Evolutionary conservation across 92 coral and sea anemone genomes (phyloP), one percentile per base, ranked within the genome.

Genomic region (Isaurus tuberculatus): DNA sequence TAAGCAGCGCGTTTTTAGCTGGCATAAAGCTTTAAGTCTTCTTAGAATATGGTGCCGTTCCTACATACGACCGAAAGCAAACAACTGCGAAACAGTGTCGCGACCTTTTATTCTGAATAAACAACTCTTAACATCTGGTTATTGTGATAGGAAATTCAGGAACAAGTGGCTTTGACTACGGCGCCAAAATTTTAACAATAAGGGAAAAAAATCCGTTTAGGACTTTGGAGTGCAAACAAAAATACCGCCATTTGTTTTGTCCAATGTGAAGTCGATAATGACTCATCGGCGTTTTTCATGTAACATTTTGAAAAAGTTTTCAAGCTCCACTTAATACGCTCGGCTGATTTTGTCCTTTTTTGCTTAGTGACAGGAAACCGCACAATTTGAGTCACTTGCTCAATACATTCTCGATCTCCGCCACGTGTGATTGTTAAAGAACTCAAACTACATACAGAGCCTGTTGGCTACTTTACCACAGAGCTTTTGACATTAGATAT

Each of bases 41-140:
- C 4, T 31, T 25, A 7, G 22, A 48, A n/a, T n/a, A n/a, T n/a
- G 65, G 9, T 57, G 43, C 29, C 69, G 11, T 15, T 60, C n/a
- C 67, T 31, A 31, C 67, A 23, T 28, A 19, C 55, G 16, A 30
- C 36, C 28, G 46, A 32, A 55, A 44, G 53, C 34, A 77, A 77
- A 77, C 82, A 77, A 43, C 68, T 22, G 82, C 58, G 32, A 8
- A 8, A 67, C 33, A 5, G 55, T 77, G 82, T 58, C 70, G 82
- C 82, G 69, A 77, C 70, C 82, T 72, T 58, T 73, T 37, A 72
- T 22, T 80, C 75, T 85, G 57, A 79, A 72, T 73, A 85, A 79
- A 70, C 91, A 85, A 61, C 29, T 79, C 80, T 60, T 27, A 79
- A 85, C 89, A 72, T 86, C 85, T 79, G 82, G 84, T 42, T 66